phyloP scores from a whole-genome alignment of 2,888 invertebrate genomes.

The Tetheella fluctuosa region DNA sequence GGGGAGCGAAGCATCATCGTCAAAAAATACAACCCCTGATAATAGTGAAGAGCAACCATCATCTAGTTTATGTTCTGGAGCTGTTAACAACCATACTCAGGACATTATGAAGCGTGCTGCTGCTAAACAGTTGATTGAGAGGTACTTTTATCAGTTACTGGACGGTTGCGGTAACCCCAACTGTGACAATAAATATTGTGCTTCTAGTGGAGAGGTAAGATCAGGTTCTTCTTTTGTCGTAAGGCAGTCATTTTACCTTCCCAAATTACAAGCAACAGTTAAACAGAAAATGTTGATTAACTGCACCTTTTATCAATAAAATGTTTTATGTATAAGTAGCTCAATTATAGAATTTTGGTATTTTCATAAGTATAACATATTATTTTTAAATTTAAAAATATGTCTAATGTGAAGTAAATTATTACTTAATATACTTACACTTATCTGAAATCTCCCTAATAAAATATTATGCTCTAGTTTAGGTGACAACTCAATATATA shows the following conservation, averaged over 20 bases:
- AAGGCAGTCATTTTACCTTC: neutral
- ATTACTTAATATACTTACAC: no score
- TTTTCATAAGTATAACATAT: no score
- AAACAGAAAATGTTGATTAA: no score
- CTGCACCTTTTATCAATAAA: no score
- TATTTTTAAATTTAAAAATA: no score
- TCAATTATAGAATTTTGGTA: no score
- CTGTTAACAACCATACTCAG: conserved; percentile 64
- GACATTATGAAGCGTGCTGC: conserved; percentile 90
- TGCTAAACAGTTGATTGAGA: conserved; percentile 94
- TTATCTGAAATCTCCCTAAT: no score
- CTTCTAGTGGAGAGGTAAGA: conserved; percentile 93
- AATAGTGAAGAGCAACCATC: conserved; percentile 57
- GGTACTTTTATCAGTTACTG: conserved; percentile 96
- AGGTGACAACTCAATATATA: no score
- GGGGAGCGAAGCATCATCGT: conserved; percentile 84
- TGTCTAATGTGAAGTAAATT: no score
- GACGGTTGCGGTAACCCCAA: conserved; percentile 96
- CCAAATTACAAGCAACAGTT: neutral
- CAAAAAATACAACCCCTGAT: conserved; percentile 70
- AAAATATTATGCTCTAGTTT: no score
- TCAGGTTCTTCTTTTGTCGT: neutral
- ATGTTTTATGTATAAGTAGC: no score
- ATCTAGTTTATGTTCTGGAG: conserved; percentile 65
- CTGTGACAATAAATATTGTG: conserved; percentile 94